Evolutionary conservation across 2,113 vertebrate species (phyloP), one percentile per base, ranked within the genome.

Genomic region (Panurus biarmicus): DNA sequence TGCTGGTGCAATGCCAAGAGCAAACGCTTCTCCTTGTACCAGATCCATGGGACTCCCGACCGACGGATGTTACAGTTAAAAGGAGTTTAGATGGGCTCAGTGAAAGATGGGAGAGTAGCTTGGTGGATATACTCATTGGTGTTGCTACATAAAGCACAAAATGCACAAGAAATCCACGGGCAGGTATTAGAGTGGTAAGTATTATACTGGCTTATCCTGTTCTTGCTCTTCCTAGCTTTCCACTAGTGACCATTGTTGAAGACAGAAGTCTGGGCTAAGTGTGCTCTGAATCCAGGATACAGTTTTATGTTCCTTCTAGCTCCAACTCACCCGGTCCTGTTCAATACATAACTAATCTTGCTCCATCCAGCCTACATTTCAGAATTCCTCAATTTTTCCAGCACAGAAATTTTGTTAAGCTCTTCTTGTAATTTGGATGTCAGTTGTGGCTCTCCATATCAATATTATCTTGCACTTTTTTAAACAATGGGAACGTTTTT

Each of bases 401-500:
- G 15, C 10, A 54, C 9, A 69, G n/a, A 40, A 69, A 47, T 64
- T 76, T 57, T 14, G 3, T 12, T 31, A 53, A 85, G 44, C 13
- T 76, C 40, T 83, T 62, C 14, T n/a, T 26, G 36, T 44, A 91
- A 70, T 6, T 35, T 57, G 8, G 26, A n/a, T 33, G 16, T 42
- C 20, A 22, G 5, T 10, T 36, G 38, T 7, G 8, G 47, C 8
- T 53, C 11, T 57, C 38, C 18, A 9, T 47, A n/a, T 61, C 11
- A 47, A 14, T 51, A n/a, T 54, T 51, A 8, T 58, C 26, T 72
- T n/a, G 13, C 2, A 6, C 10, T 79, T 90, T 60, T 6, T 5
- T 67, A 47, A 69, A 36, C 0, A 0, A 2, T 48, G 10, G 12
- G 20, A 53, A 3, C 16, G 45, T 44, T n/a, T 86, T 71, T 45